Evolutionary conservation across 2,888 invertebrate genomes (phyloP).

Genomic region (Drosophila leonis): DNA sequence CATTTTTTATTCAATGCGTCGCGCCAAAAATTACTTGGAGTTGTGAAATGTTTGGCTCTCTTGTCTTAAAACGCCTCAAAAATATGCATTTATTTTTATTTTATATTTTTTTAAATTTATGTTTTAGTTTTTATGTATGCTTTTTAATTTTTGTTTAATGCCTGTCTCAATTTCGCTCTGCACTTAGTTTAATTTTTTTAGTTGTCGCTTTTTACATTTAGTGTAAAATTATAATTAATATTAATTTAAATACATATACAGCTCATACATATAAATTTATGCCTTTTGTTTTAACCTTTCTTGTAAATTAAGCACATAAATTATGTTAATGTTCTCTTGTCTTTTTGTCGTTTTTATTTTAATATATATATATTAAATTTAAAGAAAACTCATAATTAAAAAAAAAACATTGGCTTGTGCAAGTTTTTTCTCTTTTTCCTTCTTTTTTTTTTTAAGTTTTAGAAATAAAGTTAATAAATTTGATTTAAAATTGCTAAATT

Average conservation of each 20-base stretch:
- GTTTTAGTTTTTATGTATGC: slow-evolving; percentile 32
- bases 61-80: slow-evolving; percentile 78
- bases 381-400: slow-evolving; percentile 42
- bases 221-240: slow-evolving; percentile 78
- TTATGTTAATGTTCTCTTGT: slow-evolving; percentile 71
- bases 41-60: slow-evolving; percentile 79
- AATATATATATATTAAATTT: slow-evolving; percentile 57
- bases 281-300: slow-evolving; percentile 65
- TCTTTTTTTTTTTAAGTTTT: slow-evolving; percentile 1
- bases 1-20: slow-evolving; percentile 57
- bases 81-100: slow-evolving; percentile 57
- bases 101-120: slow-evolving; percentile 7
- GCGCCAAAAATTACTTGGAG: slow-evolving; percentile 70
- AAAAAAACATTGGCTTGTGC: slow-evolving; percentile 79
- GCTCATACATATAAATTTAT: slow-evolving; percentile 77
- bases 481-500: slow-evolving; percentile 81
- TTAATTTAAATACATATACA: slow-evolving; percentile 79
- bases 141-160: slow-evolving; percentile 28
- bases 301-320: slow-evolving; percentile 77
- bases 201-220: slow-evolving; percentile 70
- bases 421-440: slow-evolving; percentile 51
- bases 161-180: slow-evolving; percentile 49
- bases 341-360: slow-evolving; percentile 65
- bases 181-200: slow-evolving; percentile 57
- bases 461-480: slow-evolving; percentile 71